Base-by-base conservation (phyloP, 2,888 invertebrate genomes). In the Eupeodes latifasciatus region DNA sequence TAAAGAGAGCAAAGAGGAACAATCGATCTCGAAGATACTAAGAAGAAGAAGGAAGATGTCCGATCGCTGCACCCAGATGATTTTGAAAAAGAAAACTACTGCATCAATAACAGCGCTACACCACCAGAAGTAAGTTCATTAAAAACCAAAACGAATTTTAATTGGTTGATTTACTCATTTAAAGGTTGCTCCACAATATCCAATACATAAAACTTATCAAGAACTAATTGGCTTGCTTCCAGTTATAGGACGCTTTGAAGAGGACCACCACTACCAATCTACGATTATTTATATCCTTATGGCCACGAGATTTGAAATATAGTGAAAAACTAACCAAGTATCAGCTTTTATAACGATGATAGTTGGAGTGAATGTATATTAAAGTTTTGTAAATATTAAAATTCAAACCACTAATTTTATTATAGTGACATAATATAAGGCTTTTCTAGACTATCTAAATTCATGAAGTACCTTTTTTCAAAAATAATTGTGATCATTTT, bases 61-160 rank as follows among this genome's bases (percentile, higher is more conserved):
- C 4, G 90, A 89, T 44, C 97, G 4, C 89, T 93, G 16, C 93
- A 95, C 2, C 96, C 97, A 91, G 96, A 97, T 90, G 97, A 97
- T 90, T 93, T 96, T 61, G 96, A 96, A 90, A 95, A 96, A 90
- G 96, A 96, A 91, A 96, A 96, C 90, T 96, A 95, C 90, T 96
- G 96, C 90, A 94, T 96, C 12, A 95, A 97, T 91, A 96, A 96
- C 4, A 95, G 96, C 19, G 96, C 96, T 80, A 96, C 96, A 0
- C 92, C 92, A 78, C 90, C 91, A 67, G 92, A 92, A 61, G 92
- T 92, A 90, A 11, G 11, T 44, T 67, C 19, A 7, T 51, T 49
- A 51, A 66, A 19, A n/a, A 27, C 4, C 1, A 11, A 27, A 34
- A 7, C 59, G 12, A 19, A 44, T 12, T 9, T 40, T 12, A 27